Conservation (phyloP, 2,113 vertebrate species). For the Hypanus sabinus region DNA sequence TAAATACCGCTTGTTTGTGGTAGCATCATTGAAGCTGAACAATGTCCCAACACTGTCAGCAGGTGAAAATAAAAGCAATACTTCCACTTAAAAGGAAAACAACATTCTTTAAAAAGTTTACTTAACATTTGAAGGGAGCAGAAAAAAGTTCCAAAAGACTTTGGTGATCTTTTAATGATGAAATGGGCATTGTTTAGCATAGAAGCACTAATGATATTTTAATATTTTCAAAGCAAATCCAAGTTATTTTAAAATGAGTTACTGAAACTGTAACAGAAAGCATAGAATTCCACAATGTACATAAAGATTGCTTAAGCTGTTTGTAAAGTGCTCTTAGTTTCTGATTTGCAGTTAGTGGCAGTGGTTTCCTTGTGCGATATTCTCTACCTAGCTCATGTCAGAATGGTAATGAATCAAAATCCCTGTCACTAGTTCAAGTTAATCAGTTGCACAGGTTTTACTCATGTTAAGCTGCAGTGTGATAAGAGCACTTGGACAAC, state of each 20-base stretch:
- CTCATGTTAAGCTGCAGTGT: background rate
- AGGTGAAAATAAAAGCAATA: slow-evolving; percentile 5
- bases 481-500: background rate
- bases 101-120: background rate
- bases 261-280: background rate
- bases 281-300: background rate
- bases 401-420: background rate
- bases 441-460: slow-evolving; percentile 2
- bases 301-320: background rate
- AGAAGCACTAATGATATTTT: background rate
- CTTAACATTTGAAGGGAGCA: background rate
- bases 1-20: background rate
- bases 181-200: too few species aligned
- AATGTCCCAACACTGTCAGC: background rate
- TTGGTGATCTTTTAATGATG: background rate
- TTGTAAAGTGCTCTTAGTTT: background rate
- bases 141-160: background rate
- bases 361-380: background rate
- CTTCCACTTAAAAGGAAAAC: background rate
- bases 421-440: background rate
- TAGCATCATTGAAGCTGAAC: background rate
- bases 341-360: background rate
- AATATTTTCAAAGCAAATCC: background rate
- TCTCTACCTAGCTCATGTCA: background rate
- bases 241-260: background rate